Base-by-base conservation (phyloP, 2,797 vertebrate genomes). In the Rachycentron canadum region DNA sequence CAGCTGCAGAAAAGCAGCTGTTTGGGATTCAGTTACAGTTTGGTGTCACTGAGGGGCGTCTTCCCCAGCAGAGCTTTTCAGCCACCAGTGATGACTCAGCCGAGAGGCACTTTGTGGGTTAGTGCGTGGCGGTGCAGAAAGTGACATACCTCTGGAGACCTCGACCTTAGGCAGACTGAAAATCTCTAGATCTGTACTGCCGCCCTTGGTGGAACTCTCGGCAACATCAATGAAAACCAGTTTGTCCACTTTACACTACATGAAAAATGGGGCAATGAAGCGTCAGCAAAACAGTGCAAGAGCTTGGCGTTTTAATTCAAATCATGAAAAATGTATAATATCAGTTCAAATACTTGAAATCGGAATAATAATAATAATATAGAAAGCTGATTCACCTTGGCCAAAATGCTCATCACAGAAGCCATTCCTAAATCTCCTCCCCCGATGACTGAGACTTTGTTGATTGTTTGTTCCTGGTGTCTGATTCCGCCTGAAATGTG, bases 351-450 rank as follows among this genome's bases (percentile, higher is more conserved):
- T 38, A 8, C 7, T 7, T 28, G 28, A 58, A 8, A 25, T n/a
- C n/a, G n/a, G n/a, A n/a, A n/a, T n/a, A n/a, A n/a, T n/a, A n/a
- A n/a, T n/a, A 1, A 19, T n/a, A 1, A 50, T 7, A 4, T 3
- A 26, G 65, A 50, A 34, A 9, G 12, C 2, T 3, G 12, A 47
- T 56, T 62, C 50, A 98, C 98, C 95, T 99, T 99, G 52, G 97
- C 95, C 90, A 96, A 94, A 90, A 99, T 93, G 78, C 97, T 96
- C 93, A 99, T 88, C 17, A 96, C 95, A 69, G 96, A 94, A 1
- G 98, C 97, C 92, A 98, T 94, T 38, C 97, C 97, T 76, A 99
- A 88, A 78, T 99, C 98, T 82, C 98, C 98, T 84, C 95, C 96
- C 66, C 98, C 98, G 75, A 99, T 94, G 64, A 99, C 94, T 3